Conservation (phyloP, 2,888 invertebrate genomes). For the Agrilus mali region DNA sequence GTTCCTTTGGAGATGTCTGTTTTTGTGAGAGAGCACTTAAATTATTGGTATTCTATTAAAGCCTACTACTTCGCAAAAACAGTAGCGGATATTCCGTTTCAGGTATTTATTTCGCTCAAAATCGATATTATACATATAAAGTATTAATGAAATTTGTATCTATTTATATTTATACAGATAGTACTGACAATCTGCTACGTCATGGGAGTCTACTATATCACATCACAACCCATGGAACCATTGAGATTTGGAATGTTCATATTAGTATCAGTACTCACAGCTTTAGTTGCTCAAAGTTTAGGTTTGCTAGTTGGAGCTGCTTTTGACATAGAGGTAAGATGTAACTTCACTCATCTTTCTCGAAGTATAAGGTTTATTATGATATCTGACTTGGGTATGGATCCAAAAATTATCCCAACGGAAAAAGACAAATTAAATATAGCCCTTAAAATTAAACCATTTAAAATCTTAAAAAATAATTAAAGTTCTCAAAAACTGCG, state of each 20-base stretch:
- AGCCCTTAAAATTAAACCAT: too few species aligned
- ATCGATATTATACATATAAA: neutral
- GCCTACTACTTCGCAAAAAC: constrained; percentile 96
- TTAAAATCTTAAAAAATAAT: too few species aligned
- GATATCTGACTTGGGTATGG: neutral
- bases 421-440: too few species aligned
- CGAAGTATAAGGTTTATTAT: neutral
- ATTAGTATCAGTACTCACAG: constrained; percentile 65
- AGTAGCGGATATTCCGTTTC: constrained; percentile 91
- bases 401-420: neutral
- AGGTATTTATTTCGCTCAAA: constrained; percentile 44
- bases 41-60: constrained; percentile 94
- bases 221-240: constrained; percentile 84
- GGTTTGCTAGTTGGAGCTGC: constrained; percentile 88
- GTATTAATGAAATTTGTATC: neutral
- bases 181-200: constrained; percentile 77
- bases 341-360: neutral
- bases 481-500: too few species aligned
- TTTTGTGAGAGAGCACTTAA: constrained; percentile 86
- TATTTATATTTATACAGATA: constrained; percentile 49
- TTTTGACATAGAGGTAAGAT: constrained; percentile 64
- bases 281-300: constrained; percentile 83
- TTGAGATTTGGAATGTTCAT: constrained; percentile 72
- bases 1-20: constrained; percentile 95
- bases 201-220: constrained; percentile 89